These are phyloP conservation scores for Catostylus mosaicus DNA, from an alignment of 30 jellyfish, hydroid and myxozoan species.

Conservation along the genomic window DNA sequence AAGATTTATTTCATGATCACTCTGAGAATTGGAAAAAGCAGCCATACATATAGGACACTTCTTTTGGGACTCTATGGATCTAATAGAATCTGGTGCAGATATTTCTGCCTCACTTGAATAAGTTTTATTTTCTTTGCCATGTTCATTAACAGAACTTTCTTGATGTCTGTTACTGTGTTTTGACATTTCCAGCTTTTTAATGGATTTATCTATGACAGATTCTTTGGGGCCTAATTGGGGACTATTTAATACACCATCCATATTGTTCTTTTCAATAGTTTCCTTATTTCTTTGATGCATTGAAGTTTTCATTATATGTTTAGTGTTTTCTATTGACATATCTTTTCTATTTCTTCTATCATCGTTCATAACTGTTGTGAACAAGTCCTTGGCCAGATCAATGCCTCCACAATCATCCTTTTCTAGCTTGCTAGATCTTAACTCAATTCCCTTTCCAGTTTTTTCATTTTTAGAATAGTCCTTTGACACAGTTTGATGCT, in stretches of 20 bases:
- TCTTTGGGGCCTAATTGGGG: not conserved
- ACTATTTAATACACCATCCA: not conserved
- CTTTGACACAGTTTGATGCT: not conserved
- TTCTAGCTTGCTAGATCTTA: not conserved
- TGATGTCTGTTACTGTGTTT: not conserved
- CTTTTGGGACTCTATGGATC: not conserved
- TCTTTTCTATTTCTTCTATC: not conserved
- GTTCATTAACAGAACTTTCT: not conserved
- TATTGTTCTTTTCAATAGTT: not conserved
- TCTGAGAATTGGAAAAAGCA: not conserved
- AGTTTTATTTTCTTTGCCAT: not conserved
- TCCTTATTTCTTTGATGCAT: not conserved
- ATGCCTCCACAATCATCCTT: not conserved
- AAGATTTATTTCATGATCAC: slow-evolving; percentile 13
- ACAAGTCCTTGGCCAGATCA: not conserved
- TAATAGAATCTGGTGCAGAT: not conserved
- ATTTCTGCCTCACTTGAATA: not conserved
- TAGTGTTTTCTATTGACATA: not conserved
- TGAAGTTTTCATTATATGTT: not conserved
- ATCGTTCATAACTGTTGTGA: not conserved
- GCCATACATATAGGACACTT: slow-evolving; percentile 34
- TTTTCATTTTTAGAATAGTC: not conserved
- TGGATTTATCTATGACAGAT: slow-evolving; percentile 7
- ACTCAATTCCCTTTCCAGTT: not conserved
- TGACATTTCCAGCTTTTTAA: not conserved